Conservation (phyloP, 2,888 invertebrate genomes). For the Phengaris alcon region DNA sequence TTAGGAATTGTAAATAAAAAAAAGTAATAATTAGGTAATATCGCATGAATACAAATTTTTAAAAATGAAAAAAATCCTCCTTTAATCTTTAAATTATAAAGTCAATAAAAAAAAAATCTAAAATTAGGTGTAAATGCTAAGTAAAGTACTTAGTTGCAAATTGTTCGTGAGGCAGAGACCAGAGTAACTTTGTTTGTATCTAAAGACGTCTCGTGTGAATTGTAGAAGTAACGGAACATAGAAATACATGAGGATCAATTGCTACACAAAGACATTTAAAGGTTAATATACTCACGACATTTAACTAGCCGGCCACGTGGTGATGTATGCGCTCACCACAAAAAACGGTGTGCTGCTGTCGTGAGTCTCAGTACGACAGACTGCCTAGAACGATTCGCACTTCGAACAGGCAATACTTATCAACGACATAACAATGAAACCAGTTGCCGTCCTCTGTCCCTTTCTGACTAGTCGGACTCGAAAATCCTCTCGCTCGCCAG, state of each 20-base stretch:
- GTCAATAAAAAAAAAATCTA: not conserved
- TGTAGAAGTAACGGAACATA: not conserved
- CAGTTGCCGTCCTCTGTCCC: conserved; percentile 31
- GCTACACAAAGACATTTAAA: conserved; percentile 1
- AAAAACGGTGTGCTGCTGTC: conserved; percentile 58
- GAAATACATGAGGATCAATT: conserved; percentile 13
- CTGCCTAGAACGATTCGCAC: conserved; percentile 39
- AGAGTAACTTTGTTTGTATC: not conserved
- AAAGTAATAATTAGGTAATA: not conserved
- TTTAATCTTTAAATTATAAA: not conserved
- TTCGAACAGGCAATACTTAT: conserved; percentile 41
- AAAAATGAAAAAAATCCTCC: no score
- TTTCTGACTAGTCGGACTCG: not conserved
- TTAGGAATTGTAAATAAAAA: not conserved
- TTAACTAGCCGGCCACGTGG: conserved; percentile 67
- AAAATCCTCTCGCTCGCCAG: not conserved
- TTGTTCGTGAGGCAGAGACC: not conserved
- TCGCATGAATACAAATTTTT: no score
- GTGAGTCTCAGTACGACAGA: conserved; percentile 67
- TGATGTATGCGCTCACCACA: conserved; percentile 45
- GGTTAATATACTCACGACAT: conserved; percentile 57
- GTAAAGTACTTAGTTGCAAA: not conserved
- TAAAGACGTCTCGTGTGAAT: not conserved
- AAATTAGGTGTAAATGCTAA: not conserved
- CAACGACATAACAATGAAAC: conserved; percentile 39